Evolutionary conservation across 2,888 invertebrate genomes (phyloP).

Genomic region (Venusia cambrica): DNA sequence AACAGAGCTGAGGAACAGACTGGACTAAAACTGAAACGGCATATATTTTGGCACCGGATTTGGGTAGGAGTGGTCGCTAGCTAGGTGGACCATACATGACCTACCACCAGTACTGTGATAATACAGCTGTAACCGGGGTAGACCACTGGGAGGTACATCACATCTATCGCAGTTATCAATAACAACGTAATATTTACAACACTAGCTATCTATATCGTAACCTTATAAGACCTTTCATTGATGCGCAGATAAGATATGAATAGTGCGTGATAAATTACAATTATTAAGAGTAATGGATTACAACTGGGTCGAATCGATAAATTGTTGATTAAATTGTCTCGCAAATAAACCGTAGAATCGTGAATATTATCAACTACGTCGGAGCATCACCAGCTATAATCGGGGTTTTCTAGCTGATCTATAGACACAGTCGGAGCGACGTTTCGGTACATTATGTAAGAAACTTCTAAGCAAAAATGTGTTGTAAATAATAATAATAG

Average conservation of each 20-base stretch:
- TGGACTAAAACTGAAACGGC: too few species aligned
- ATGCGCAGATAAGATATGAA: slow-evolving; percentile 16
- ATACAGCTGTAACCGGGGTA: too few species aligned
- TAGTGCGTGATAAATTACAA: slow-evolving; percentile 30
- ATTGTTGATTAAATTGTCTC: slow-evolving; percentile 32
- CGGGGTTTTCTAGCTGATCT: slow-evolving; percentile 64
- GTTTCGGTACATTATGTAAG: slow-evolving; percentile 48
- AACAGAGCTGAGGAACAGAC: too few species aligned
- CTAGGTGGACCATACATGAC: too few species aligned
- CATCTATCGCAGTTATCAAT: too few species aligned
- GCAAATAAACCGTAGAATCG: slow-evolving; percentile 28
- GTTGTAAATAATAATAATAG: slow-evolving; percentile 6
- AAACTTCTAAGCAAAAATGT: slow-evolving; percentile 8
- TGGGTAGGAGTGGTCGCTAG: too few species aligned
- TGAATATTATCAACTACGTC: slow-evolving; percentile 54
- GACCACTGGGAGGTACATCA: too few species aligned
- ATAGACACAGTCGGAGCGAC: slow-evolving; percentile 70
- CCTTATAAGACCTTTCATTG: slow-evolving; percentile 21
- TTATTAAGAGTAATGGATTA: slow-evolving; percentile 19
- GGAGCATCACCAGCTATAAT: slow-evolving; percentile 52
- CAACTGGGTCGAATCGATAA: slow-evolving; percentile 33
- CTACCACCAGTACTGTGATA: too few species aligned
- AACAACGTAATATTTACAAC: neutral
- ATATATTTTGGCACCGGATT: too few species aligned
- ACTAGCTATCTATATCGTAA: slow-evolving; percentile 8